Evolutionary conservation across 2,113 vertebrate species (phyloP).

Genomic region (Halcyon senegalensis): DNA sequence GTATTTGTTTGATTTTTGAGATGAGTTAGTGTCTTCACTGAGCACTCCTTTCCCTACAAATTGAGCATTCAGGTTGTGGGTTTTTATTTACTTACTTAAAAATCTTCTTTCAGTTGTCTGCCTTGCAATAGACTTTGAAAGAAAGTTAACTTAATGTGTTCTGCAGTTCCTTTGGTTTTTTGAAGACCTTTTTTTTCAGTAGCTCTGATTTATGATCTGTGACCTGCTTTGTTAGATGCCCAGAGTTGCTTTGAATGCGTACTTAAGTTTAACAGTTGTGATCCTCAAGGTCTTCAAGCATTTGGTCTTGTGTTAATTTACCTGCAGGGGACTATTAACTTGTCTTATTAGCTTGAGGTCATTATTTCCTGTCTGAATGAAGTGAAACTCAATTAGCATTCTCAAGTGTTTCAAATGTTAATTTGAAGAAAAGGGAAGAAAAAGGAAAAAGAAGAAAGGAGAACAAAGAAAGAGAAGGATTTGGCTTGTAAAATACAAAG

Average conservation of each 20-base stretch:
- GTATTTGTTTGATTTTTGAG: constrained; percentile 51
- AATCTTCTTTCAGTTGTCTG: constrained; percentile 15
- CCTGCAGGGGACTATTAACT: constrained; percentile 63
- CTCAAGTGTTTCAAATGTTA: constrained; percentile 45
- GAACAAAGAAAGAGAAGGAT: neutral
- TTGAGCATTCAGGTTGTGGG: neutral
- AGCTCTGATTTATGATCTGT: neutral
- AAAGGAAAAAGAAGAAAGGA: neutral
- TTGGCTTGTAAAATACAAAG: neutral
- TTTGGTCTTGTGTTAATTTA: constrained; percentile 57
- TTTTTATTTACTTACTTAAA: neutral
- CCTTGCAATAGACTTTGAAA: neutral
- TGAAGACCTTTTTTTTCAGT: neutral
- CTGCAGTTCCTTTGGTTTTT: constrained; percentile 12
- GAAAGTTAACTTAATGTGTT: constrained; percentile 36
- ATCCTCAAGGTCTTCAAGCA: constrained; percentile 46
- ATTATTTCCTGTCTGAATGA: constrained; percentile 63
- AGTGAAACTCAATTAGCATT: constrained; percentile 57
- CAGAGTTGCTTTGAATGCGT: constrained; percentile 21
- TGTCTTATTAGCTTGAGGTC: constrained; percentile 59
- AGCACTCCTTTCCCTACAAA: constrained; percentile 40
- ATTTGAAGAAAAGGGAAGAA: constrained; percentile 18
- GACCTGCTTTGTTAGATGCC: constrained; percentile 27
- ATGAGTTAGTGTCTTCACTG: constrained; percentile 51
- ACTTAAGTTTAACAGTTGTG: constrained; percentile 25